Evolutionary conservation across 2,888 invertebrate species (phyloP).

Genomic region (Microctonus brassicae): DNA sequence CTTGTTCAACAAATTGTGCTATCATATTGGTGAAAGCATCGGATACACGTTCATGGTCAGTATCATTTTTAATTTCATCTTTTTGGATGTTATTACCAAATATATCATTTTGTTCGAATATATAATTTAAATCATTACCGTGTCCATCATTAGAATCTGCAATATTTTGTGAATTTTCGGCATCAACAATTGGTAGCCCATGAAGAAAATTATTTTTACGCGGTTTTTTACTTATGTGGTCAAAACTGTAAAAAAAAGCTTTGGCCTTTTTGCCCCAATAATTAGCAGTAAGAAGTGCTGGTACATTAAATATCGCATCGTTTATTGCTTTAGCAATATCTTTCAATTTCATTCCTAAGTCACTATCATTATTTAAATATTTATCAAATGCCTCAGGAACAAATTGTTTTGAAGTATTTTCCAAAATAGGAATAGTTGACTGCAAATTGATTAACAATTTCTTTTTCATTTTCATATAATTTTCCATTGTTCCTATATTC

Average conservation of each 20-base stretch:
- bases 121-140: conserved; percentile 58
- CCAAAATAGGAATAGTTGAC: conserved; percentile 60
- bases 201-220: conserved; percentile 77
- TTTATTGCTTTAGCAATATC: conserved; percentile 76
- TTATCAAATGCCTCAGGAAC: conserved; percentile 53
- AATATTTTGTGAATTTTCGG: conserved; percentile 45
- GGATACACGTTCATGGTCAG: conserved; percentile 79
- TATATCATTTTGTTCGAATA: conserved; percentile 55
- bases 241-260: conserved; percentile 82
- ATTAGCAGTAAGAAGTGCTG: conserved; percentile 79
- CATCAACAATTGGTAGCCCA: conserved; percentile 76
- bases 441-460: conserved; percentile 68
- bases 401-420: conserved; percentile 46
- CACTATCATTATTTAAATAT: conserved; percentile 47
- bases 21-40: conserved; percentile 77
- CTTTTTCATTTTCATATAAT: conserved; percentile 69
- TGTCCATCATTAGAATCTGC: conserved; percentile 48
- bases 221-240: conserved; percentile 76
- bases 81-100: conserved; percentile 45
- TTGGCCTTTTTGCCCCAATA: conserved; percentile 78
- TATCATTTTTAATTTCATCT: conserved; percentile 60
- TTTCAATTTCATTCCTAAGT: conserved; percentile 68
- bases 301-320: conserved; percentile 83
- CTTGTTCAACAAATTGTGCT: conserved; percentile 76
- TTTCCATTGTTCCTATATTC: conserved; percentile 66